Percentiles rank a stretch among this genome's conserved stretches.
Conservation (phyloP, 2,888 invertebrate species). For the Teleogryllus oceanicus region DNA sequence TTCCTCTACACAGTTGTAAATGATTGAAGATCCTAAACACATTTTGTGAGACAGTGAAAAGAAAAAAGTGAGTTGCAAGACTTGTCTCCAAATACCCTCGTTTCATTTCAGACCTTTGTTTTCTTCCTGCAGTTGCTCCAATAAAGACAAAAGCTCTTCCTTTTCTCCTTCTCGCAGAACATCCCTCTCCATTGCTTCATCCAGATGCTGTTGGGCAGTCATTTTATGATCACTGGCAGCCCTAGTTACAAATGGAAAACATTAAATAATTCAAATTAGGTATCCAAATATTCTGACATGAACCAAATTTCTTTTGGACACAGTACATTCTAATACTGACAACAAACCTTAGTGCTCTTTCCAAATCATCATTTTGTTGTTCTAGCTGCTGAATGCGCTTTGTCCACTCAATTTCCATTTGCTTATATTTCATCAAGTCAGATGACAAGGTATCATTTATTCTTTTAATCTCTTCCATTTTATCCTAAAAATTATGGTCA, state of each 20-base stretch:
- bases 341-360: conserved; percentile 1
- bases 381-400: not conserved
- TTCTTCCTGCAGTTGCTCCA: not conserved
- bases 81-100: not conserved
- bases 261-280: not conserved
- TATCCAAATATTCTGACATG: not conserved
- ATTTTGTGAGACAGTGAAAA: not conserved
- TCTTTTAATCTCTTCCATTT: not conserved
- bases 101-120: not conserved
- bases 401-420: not conserved
- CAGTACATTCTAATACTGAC: not conserved
- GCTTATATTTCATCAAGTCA: not conserved
- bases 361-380: not conserved
- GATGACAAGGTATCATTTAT: not conserved
- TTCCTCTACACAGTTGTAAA: not conserved
- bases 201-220: not conserved
- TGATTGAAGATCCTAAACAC: not conserved
- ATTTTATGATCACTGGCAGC: not conserved
- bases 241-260: not conserved
- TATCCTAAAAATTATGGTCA: too few relatives aligned
- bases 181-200: not conserved
- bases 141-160: not conserved
- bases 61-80: not conserved
- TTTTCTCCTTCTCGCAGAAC: not conserved
- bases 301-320: not conserved